Evolutionary conservation across 2,888 invertebrate species (phyloP).

Genomic region (Salticus scenicus): DNA sequence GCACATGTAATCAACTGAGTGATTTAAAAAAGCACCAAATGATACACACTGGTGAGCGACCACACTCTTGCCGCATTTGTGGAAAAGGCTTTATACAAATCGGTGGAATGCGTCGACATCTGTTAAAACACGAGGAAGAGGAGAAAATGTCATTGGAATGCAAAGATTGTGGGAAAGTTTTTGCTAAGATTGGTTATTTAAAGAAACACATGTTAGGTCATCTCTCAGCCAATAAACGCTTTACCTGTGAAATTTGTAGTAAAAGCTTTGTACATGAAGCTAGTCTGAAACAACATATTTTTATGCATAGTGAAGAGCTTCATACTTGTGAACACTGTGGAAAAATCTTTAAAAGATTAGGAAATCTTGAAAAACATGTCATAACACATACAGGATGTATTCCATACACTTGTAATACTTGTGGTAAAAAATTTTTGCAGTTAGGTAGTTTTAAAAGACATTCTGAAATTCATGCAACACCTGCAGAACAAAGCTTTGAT

Average conservation of each 20-base stretch:
- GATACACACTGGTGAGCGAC: slow-evolving; percentile 76
- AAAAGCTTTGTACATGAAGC: slow-evolving; percentile 75
- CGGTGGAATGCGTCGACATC: slow-evolving; percentile 58
- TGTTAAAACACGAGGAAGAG: slow-evolving; percentile 55
- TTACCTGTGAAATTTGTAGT: slow-evolving; percentile 75
- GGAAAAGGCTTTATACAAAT: slow-evolving; percentile 75
- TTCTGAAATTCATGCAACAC: slow-evolving; percentile 14
- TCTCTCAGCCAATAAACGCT: slow-evolving; percentile 73
- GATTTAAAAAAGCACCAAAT: slow-evolving; percentile 76
- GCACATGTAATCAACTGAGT: slow-evolving; percentile 77
- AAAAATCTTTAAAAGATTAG: slow-evolving; percentile 74
- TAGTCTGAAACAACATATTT: slow-evolving; percentile 43
- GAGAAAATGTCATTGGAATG: slow-evolving; percentile 31
- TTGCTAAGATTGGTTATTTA: slow-evolving; percentile 74
- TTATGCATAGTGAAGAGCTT: slow-evolving; percentile 74
- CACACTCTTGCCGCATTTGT: slow-evolving; percentile 75
- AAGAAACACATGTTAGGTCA: slow-evolving; percentile 76
- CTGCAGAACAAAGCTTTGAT: slow-evolving; percentile 19
- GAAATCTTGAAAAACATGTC: slow-evolving; percentile 58
- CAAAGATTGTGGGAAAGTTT: slow-evolving; percentile 50
- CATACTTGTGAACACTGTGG: slow-evolving; percentile 76
- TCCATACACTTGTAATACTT: slow-evolving; percentile 52
- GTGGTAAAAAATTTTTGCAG: slow-evolving; percentile 56
- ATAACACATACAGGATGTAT: slow-evolving; percentile 52
- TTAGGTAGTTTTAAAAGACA: slow-evolving; percentile 61